Evolutionary conservation across 2,888 invertebrate species (phyloP).

Genomic region (Zaprionus bogoriensis): DNA sequence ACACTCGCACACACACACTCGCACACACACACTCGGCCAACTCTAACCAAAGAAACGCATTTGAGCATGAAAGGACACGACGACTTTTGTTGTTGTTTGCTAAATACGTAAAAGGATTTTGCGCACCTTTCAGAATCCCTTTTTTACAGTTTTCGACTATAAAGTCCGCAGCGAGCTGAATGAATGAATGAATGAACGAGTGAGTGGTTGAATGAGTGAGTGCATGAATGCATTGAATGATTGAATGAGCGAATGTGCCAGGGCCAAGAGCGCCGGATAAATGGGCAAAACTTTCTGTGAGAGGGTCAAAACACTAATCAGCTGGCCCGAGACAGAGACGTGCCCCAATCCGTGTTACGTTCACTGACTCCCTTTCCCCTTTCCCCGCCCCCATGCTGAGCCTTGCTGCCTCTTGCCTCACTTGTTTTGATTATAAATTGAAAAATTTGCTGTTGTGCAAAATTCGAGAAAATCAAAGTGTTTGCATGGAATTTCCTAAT

Average conservation of each 20-base stretch:
- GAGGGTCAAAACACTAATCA: slow-evolving; percentile 64
- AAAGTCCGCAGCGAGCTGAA: too few species aligned
- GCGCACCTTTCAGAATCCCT: slow-evolving; percentile 70
- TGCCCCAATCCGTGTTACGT: slow-evolving; percentile 13
- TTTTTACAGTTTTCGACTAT: too few species aligned
- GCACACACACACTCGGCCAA: slow-evolving; percentile 15
- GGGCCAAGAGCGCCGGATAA: background rate
- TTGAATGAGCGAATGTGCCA: background rate
- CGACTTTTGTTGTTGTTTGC: slow-evolving; percentile 48
- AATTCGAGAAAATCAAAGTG: slow-evolving; percentile 66
- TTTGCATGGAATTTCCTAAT: slow-evolving; percentile 47
- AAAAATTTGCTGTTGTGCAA: slow-evolving; percentile 70
- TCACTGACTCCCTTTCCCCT: background rate
- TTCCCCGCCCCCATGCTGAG: background rate
- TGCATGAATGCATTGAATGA: too few species aligned
- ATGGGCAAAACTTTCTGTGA: slow-evolving; percentile 29
- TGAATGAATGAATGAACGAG: slow-evolving; percentile 35
- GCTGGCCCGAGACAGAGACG: slow-evolving; percentile 45
- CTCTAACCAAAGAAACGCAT: slow-evolving; percentile 65
- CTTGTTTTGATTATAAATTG: slow-evolving; percentile 75
- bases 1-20: slow-evolving; percentile 41
- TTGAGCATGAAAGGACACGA: slow-evolving; percentile 69
- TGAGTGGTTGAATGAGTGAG: background rate
- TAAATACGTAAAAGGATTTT: slow-evolving; percentile 67
- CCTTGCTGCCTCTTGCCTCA: slow-evolving; percentile 17